Evolutionary conservation across 2,113 vertebrate genomes (phyloP).

Genomic region (Sceloporus undulatus): DNA sequence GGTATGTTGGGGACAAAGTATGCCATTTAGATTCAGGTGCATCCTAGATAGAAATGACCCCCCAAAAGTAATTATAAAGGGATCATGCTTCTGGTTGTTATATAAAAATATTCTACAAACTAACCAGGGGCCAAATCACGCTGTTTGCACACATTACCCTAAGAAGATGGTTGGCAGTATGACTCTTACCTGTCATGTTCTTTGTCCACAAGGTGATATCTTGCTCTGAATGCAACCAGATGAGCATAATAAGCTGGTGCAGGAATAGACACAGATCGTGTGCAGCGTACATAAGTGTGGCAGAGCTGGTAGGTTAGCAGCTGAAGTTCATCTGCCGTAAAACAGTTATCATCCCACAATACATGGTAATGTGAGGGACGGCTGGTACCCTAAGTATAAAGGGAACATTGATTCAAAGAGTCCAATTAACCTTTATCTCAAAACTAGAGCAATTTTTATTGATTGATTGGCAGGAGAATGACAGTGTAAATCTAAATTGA

Average conservation of each 20-base stretch:
- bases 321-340: conserved; percentile 98
- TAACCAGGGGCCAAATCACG: background rate
- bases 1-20: background rate
- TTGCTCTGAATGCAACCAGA: conserved; percentile 97
- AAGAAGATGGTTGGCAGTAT: background rate
- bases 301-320: conserved; percentile 99
- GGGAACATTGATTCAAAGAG: conserved; percentile 38
- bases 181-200: conserved; percentile 95
- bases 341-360: conserved; percentile 99
- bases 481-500: too few species aligned
- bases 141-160: background rate
- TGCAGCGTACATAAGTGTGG: conserved; percentile 99
- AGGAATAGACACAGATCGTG: conserved; percentile 97
- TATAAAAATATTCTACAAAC: background rate
- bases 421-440: background rate
- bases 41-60: background rate
- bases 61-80: background rate
- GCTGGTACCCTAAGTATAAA: conserved; percentile 90
- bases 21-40: background rate
- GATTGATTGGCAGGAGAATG: too few species aligned
- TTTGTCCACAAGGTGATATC: conserved; percentile 99
- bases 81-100: too few species aligned
- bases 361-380: conserved; percentile 99
- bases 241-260: conserved; percentile 99
- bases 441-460: too few species aligned